phyloP scores from a whole-genome alignment of 2,797 vertebrate species.

The Poeciliopsis gracilis region DNA sequence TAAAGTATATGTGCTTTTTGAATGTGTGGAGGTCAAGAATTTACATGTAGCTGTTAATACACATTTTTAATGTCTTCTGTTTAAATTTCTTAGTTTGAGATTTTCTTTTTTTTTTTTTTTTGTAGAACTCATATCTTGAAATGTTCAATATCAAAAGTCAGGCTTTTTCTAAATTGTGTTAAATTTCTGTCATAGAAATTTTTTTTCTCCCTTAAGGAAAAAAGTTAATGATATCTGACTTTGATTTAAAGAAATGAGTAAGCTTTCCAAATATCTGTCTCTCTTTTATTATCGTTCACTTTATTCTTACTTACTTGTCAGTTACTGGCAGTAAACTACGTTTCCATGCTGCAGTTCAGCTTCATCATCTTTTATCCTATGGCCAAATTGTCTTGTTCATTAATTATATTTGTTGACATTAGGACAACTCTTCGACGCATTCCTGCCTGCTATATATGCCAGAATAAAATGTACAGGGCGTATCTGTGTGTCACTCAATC shows the following conservation, averaged over 20 bases:
- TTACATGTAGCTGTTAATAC: neutral
- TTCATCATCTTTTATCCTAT: conserved; percentile 13
- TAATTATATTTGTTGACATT: conserved; percentile 65
- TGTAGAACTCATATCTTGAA: neutral
- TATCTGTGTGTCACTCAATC: conserved; percentile 71
- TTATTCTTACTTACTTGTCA: neutral
- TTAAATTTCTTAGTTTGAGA: neutral
- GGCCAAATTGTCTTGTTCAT: conserved; percentile 35
- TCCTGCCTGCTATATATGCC: conserved; percentile 50
- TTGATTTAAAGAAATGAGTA: neutral
- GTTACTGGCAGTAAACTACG: conserved; percentile 9
- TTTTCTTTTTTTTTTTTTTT: neutral
- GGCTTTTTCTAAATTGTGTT: neutral
- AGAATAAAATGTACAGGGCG: conserved; percentile 60
- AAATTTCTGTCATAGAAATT: neutral
- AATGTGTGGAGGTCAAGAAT: neutral
- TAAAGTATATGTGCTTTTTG: neutral
- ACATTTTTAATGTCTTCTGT: neutral
- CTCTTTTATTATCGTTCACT: conserved; percentile 12
- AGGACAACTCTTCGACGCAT: conserved; percentile 52
- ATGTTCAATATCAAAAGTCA: neutral
- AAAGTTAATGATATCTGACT: neutral
- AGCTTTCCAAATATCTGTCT: neutral
- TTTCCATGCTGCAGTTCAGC: conserved; percentile 4
- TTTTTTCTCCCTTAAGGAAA: neutral